Percentiles rank a stretch among this genome's conserved stretches.
These are phyloP conservation scores for Schizaphis graminum DNA, from an alignment of 2,888 invertebrate genomes.

Conservation along the genomic window DNA sequence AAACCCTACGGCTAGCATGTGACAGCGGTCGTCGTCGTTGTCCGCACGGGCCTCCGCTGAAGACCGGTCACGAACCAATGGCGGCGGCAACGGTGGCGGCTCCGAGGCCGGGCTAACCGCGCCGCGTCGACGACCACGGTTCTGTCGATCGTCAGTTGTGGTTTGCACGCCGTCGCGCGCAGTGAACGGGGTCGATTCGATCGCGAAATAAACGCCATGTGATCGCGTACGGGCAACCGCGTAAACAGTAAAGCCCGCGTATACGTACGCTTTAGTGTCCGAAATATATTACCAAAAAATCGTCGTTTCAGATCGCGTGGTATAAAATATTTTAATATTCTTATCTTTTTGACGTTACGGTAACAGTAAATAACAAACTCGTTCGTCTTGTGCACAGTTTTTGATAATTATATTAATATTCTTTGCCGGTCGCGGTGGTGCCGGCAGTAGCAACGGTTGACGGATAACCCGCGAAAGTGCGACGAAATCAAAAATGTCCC, in stretches of 20 bases:
- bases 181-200: neutral
- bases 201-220: neutral
- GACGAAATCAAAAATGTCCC: constrained; percentile 31
- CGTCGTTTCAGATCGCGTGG: neutral
- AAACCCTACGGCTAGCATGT: neutral
- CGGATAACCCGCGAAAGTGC: neutral
- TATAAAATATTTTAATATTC: neutral
- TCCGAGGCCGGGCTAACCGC: neutral
- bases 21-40: neutral
- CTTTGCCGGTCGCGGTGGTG: neutral
- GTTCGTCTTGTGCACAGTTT: neutral
- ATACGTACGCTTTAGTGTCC: neutral
- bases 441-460: neutral
- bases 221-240: neutral
- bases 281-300: neutral
- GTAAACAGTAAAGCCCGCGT: neutral
- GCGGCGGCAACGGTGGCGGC: neutral
- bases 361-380: neutral
- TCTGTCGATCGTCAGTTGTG: neutral
- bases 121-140: neutral
- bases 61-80: constrained; percentile 36
- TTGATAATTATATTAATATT: neutral
- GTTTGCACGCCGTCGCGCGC: constrained; percentile 27
- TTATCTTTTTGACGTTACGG: neutral
- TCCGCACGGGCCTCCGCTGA: neutral